Base-by-base conservation (phyloP, 92 coral and sea anemone genomes). In the Porites rus region DNA sequence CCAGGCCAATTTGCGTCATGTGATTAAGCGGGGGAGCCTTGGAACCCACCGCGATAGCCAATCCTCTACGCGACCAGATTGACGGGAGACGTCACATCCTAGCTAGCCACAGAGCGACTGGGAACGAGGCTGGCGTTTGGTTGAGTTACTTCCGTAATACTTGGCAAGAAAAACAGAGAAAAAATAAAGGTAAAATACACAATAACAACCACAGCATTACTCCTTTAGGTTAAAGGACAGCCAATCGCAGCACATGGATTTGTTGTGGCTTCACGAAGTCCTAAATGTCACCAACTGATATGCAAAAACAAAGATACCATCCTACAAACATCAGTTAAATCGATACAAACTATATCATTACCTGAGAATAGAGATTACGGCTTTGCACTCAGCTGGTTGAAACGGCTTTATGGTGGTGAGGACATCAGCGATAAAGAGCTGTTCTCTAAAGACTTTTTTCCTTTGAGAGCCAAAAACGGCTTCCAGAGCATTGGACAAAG, bases 231-330 rank as follows among this genome's bases (percentile, higher is more conserved):
- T 7, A 85, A 92, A 54, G 94, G 73, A 13, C 88, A 81, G 65
- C 14, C 66, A 11, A 75, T 96, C 22, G 92, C 95, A 21, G 95
- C 90, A 14, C 99, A 96, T 74, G 80, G 82, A 14, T 92, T 92
- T 73, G 92, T 96, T 6, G 90, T 96, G 13, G 98, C 99, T 52
- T 87, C 96, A 51, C 79, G 95, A 67, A 96, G 99, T 64, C 87
- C 92, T 14, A 83, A 79, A 76, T 87, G 96, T 60, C 91, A 81
- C 43, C 79, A 91, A 25, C 18, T 94, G 17, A 56, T 96, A 8
- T 76, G 85, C 20, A 90, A 79, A 62, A 85, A 90, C 65, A 82
- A 88, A 19, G 89, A 91, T 43, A 72, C 70, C 24, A 7, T 58
- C 54, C 72, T 68, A 6, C 51, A 70, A 58, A 20, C n/a, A 24